These are phyloP conservation scores for Bovichtus variegatus DNA, from an alignment of 2,797 vertebrate species.

Conservation along the genomic window DNA sequence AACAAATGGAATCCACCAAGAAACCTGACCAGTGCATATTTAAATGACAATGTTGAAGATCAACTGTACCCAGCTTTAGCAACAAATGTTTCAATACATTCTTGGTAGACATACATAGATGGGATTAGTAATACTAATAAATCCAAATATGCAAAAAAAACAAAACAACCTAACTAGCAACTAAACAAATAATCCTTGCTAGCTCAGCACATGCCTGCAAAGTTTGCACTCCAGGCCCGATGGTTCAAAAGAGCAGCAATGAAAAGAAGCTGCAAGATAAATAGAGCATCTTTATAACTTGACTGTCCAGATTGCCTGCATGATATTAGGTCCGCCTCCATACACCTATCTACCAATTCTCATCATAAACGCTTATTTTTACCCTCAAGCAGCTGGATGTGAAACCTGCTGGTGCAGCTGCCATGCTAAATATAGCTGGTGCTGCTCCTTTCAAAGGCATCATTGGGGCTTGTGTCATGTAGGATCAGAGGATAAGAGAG, in stretches of 20 bases:
- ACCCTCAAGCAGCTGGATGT: slow-evolving; percentile 40
- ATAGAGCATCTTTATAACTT: slow-evolving; percentile 18
- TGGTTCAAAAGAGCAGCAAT: slow-evolving; percentile 18
- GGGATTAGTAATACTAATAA: neutral
- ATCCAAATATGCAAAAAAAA: neutral
- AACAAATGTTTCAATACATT: slow-evolving; percentile 1
- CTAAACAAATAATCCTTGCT: too few species aligned
- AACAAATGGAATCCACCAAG: neutral
- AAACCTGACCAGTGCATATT: neutral
- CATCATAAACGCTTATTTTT: slow-evolving; percentile 54
- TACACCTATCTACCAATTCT: slow-evolving; percentile 22
- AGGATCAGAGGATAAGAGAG: slow-evolving; percentile 66
- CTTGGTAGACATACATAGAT: neutral
- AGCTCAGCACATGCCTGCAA: slow-evolving; percentile 13
- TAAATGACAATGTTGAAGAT: neutral
- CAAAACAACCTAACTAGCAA: neutral
- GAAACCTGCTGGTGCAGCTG: slow-evolving; percentile 63
- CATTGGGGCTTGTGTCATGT: slow-evolving; percentile 66
- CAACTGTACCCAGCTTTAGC: neutral
- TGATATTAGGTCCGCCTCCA: slow-evolving; percentile 7
- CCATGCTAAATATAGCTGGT: slow-evolving; percentile 73
- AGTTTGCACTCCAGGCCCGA: slow-evolving; percentile 9
- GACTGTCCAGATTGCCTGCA: neutral
- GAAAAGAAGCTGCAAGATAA: slow-evolving; percentile 21
- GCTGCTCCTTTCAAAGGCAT: slow-evolving; percentile 70